phyloP scores from a whole-genome alignment of 2,888 invertebrate species.

The Philereme transversata region DNA sequence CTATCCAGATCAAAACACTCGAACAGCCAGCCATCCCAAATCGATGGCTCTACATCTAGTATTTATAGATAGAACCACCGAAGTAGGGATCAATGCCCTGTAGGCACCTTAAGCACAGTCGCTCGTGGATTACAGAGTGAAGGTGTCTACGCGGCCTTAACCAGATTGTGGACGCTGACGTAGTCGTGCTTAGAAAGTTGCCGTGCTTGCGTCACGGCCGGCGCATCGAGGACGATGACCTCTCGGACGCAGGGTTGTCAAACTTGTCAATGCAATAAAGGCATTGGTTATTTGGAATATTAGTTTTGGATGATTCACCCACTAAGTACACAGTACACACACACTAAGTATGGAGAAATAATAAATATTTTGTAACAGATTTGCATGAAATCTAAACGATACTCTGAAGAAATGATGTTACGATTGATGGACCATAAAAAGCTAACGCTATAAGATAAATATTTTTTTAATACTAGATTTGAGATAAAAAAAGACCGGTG shows the following conservation, averaged over 20 bases:
- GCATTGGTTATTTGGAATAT: neutral
- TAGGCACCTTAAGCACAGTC: slow-evolving; percentile 30
- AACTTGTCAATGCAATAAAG: neutral
- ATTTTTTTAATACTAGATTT: too few relatives aligned
- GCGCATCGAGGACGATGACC: slow-evolving; percentile 69
- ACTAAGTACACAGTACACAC: too few relatives aligned
- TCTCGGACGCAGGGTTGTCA: slow-evolving; percentile 46
- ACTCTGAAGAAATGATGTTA: too few relatives aligned
- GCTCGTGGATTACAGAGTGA: slow-evolving; percentile 42
- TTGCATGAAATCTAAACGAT: too few relatives aligned
- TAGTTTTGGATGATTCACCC: too few relatives aligned
- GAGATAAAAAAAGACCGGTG: too few relatives aligned
- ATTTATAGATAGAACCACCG: slow-evolving; percentile 34
- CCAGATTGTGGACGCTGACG: slow-evolving; percentile 74
- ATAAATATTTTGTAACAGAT: neutral
- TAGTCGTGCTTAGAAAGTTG: slow-evolving; percentile 79
- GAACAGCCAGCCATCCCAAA: slow-evolving; percentile 2
- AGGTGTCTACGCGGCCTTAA: slow-evolving; percentile 67
- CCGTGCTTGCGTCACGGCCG: slow-evolving; percentile 74
- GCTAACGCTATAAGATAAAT: too few relatives aligned
- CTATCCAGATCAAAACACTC: slow-evolving; percentile 16
- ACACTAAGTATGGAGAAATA: neutral
- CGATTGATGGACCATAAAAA: too few relatives aligned
- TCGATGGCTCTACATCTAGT: slow-evolving; percentile 23
- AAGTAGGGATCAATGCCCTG: slow-evolving; percentile 47